Conservation (phyloP, 92 coral and sea anemone species). For the Siderastrea siderea region DNA sequence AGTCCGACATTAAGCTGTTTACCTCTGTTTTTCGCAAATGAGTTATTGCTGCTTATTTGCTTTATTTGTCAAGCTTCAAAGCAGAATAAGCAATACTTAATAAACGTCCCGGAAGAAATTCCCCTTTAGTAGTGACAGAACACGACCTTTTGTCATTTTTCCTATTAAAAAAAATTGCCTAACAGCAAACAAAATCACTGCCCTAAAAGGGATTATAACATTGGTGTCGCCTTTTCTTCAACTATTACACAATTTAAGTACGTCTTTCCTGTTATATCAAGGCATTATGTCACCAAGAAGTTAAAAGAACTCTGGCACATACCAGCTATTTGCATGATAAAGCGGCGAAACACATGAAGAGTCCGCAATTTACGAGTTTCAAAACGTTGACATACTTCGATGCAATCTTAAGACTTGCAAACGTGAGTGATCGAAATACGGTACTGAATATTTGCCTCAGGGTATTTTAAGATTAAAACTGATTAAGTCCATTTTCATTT, state of each 20-base stretch:
- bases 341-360: not conserved
- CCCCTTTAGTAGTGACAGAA: constrained; percentile 9
- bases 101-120: constrained; percentile 26
- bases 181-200: constrained; percentile 24
- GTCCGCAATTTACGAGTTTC: not conserved
- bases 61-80: constrained; percentile 25
- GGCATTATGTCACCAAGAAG: not conserved
- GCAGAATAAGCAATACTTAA: constrained; percentile 12
- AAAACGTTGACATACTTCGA: not conserved
- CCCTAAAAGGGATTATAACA: not conserved
- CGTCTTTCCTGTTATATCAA: not conserved
- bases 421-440: not conserved
- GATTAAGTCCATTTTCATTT: not conserved
- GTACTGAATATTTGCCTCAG: not conserved
- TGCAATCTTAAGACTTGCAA: not conserved
- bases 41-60: constrained; percentile 15
- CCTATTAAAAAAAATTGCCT: not conserved
- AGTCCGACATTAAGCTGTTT: constrained; percentile 13
- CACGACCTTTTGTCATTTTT: not conserved
- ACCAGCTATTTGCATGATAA: not conserved
- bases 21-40: constrained; percentile 10
- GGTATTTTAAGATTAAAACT: not conserved
- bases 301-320: not conserved
- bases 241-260: not conserved
- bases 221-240: not conserved